Evolutionary conservation across 2,888 invertebrate species (phyloP).

Genomic region (Drosophila parthenogenetica): DNA sequence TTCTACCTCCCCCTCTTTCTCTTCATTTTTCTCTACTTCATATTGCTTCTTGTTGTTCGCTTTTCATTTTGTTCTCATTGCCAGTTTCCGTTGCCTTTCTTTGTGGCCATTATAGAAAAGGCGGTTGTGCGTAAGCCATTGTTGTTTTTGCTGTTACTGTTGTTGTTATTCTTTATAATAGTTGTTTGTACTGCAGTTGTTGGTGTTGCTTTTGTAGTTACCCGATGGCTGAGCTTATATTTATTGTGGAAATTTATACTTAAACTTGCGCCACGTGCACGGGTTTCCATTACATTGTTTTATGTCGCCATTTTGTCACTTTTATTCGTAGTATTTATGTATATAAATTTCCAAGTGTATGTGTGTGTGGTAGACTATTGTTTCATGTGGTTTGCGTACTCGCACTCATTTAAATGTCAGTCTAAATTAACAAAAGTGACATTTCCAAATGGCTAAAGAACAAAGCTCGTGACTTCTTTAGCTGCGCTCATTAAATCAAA

Average conservation of each 20-base stretch:
- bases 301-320: constrained; percentile 38
- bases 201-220: constrained; percentile 26
- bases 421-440: constrained; percentile 55
- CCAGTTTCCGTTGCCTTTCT: constrained; percentile 53
- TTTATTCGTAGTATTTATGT: constrained; percentile 34
- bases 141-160: constrained; percentile 8
- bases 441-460: constrained; percentile 28
- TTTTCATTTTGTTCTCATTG: constrained; percentile 45
- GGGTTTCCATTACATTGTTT: constrained; percentile 40
- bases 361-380: constrained; percentile 26
- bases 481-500: constrained; percentile 41
- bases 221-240: constrained; percentile 61
- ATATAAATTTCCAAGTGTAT: constrained; percentile 18
- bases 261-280: constrained; percentile 55
- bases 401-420: constrained; percentile 41
- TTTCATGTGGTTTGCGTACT: constrained; percentile 8
- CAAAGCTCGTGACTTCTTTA: constrained; percentile 1
- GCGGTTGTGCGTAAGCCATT: constrained; percentile 51
- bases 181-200: constrained; percentile 43
- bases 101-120: constrained; percentile 46
- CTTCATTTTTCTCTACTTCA: constrained; percentile 15
- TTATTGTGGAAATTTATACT: constrained; percentile 74
- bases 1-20: constrained; percentile 16
- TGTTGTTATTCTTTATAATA: constrained; percentile 32
- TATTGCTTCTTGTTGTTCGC: constrained; percentile 14